Evolutionary conservation across 2,113 vertebrate species (phyloP), one percentile per base, ranked within the genome.

Genomic region (Sminthopsis crassicaudata): DNA sequence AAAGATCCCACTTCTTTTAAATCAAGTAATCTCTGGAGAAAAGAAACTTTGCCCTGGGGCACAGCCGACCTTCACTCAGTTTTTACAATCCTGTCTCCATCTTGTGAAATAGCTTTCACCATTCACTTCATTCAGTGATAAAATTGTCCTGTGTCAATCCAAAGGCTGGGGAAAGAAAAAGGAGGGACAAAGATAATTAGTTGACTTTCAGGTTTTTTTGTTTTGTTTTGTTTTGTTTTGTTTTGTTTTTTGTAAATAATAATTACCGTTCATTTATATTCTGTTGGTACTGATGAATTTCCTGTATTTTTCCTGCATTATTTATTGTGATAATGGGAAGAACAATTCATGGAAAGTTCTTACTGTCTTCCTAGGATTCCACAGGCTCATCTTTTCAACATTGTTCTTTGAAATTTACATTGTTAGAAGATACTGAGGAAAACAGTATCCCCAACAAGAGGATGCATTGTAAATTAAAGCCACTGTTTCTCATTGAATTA

Each of bases 401-500:
- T 36, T 57, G 11, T 76, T 8, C 53, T 90, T 91, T 84, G 88
- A 57, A 76, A 42, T 89, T 89, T 48, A 0, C 26, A 30, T 0
- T 51, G 9, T 19, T 53, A 90, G 19, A 42, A 19, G 67, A n/a
- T 42, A 16, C 5, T 76, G 8, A 5, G 42, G 67, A 76, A 76
- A 76, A 42, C 67, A n/a, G 57, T 22, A 42, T n/a, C 36, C 42
- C 6, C 12, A 76, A 16, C 14, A 42, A 42, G 67, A 76, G 16
- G 67, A 76, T 76, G 19, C 22, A 50, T 54, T 67, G 30, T 60
- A 84, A 89, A 93, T 55, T 93, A 60, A 92, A 57, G 26, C 46
- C 52, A 57, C 55, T 92, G 52, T 53, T 95, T 23, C 24, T 84
- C n/a, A 42, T 96, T 95, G 84, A 76, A 19, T 55, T n/a, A 93